Base-by-base conservation (phyloP, 2,113 vertebrate species). In the Rhabdornis inornatus region DNA sequence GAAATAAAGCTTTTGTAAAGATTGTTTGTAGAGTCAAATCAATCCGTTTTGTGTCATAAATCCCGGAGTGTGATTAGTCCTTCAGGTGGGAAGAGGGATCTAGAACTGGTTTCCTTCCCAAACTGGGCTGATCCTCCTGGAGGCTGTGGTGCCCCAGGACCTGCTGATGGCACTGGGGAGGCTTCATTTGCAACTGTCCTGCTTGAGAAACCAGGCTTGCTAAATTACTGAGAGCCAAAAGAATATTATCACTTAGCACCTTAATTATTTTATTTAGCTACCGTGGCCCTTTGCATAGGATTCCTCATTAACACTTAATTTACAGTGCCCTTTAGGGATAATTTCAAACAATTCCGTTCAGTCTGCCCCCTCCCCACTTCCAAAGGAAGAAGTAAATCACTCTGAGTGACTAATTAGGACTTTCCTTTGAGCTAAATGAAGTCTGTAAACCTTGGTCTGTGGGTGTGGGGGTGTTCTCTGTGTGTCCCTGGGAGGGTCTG, bases 101-200 rank as follows among this genome's bases (percentile, higher is more conserved):
- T 0, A 20, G 53, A 82, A 40, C 40, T 65, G 7, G 0, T 63
- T 49, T 53, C 68, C 42, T 80, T 90, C 56, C 33, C 6, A 0
- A n/a, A 15, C 23, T 59, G 57, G 37, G 33, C 66, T 82, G 83
- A 37, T 89, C 77, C 37, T 61, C 0, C 40, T n/a, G 83, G 64
- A 44, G 72, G 49, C 89, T 82, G 82, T 85, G 75, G 45, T 82
- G 57, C 39, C 56, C 37, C 57, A 76, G 57, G 20, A 47, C 56
- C 76, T 3, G 3, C 55, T 52, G 63, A 35, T 76, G 91, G 35
- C 33, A 44, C 13, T 9, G 30, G 30, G 17, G 37, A 79, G 44
- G 94, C 97, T 98, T 98, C 97, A 83, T 97, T 96, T 98, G 95
- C 96, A 97, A 27, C 63, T 77, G 81, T 96, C 96, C 92, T 92